Evolutionary conservation across 2,113 vertebrate species (phyloP), one percentile per base, ranked within the genome.

Genomic region (Myrmecobius fasciatus): DNA sequence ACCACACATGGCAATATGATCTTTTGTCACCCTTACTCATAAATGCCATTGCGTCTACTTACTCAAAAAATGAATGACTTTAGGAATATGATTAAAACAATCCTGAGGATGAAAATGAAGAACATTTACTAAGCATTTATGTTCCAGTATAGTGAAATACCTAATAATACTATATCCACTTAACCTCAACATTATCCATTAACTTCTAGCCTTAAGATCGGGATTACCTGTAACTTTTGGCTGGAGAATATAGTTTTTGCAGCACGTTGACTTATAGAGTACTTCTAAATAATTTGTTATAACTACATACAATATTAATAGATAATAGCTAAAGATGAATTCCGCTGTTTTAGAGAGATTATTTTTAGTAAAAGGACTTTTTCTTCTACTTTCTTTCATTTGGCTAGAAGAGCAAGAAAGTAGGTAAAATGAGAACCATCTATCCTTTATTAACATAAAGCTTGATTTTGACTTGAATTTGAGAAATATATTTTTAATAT

Each of bases 1-100:
- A 98, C 98, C 93, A 91, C 95, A 93, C 51, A 92, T 31, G 0
- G 48, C 47, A 25, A 89, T 89, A 92, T 47, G 67, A 46, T 89
- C 52, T 8, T 83, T 94, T 90, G 9, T 26, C 36, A 22, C 25
- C 56, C 28, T 95, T 91, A 28, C 25, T 94, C 94, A 94, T 53
- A 75, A 89, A 88, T 88, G 36, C 46, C 17, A 53, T 52, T 90
- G 94, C 26, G 83, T 52, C 47, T 51, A 56, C 48, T 49, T 25
- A 0, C 92, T 25, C 93, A 36, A 91, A 91, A 92, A 52, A 53
- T 51, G 36, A 56, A 25, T 43, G 48, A 46, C 26, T 31, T 94
- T 8, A 49, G 91, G 46, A 89, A 95, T 43, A 43, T 43, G n/a
- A 83, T 54, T 53, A 53, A 53, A 26, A 54, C 36, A 28, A 53